Evolutionary conservation across 1,140 invertebrate species (phyloP).

Genomic region (Brachystomella parvula): DNA sequence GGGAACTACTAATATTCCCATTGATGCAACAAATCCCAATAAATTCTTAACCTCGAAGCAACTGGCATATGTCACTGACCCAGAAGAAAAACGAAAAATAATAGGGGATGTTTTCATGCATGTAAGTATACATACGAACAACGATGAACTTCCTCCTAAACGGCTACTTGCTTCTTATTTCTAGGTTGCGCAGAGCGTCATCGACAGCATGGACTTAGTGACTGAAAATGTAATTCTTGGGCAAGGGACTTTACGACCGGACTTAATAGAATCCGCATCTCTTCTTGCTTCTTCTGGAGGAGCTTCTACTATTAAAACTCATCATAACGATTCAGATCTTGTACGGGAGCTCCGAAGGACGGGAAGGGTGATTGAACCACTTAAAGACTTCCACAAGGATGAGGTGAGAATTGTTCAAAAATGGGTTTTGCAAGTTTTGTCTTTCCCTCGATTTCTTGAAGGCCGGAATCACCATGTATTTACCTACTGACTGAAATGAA

Average conservation of each 20-base stretch:
- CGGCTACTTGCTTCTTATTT: constrained; percentile 19
- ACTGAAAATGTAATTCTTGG: constrained; percentile 77
- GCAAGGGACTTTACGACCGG: constrained; percentile 89
- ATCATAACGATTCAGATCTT: constrained; percentile 96
- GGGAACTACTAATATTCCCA: constrained; percentile 68
- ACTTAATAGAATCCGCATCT: constrained; percentile 96
- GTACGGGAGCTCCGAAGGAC: constrained; percentile 77
- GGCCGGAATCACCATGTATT: too few species aligned
- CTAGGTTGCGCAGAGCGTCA: constrained; percentile 69
- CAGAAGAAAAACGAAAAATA: constrained; percentile 96
- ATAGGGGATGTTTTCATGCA: constrained; percentile 97
- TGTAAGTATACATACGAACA: constrained; percentile 41
- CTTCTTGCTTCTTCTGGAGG: constrained; percentile 59
- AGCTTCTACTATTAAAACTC: constrained; percentile 97
- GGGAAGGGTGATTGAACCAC: constrained; percentile 90
- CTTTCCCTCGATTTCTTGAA: neutral
- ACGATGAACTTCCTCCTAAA: neutral
- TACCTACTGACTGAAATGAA: neutral
- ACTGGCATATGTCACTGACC: constrained; percentile 74
- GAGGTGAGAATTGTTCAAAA: constrained; percentile 58
- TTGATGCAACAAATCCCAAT: constrained; percentile 50
- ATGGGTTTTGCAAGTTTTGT: neutral
- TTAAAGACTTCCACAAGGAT: constrained; percentile 98
- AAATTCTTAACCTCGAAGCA: constrained; percentile 56
- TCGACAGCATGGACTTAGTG: constrained; percentile 69